A percentile compares a stretch with the other conserved stretches of the same genome.
phyloP scores from a whole-genome alignment of 2,797 vertebrate species.

The Sebastes minor region DNA sequence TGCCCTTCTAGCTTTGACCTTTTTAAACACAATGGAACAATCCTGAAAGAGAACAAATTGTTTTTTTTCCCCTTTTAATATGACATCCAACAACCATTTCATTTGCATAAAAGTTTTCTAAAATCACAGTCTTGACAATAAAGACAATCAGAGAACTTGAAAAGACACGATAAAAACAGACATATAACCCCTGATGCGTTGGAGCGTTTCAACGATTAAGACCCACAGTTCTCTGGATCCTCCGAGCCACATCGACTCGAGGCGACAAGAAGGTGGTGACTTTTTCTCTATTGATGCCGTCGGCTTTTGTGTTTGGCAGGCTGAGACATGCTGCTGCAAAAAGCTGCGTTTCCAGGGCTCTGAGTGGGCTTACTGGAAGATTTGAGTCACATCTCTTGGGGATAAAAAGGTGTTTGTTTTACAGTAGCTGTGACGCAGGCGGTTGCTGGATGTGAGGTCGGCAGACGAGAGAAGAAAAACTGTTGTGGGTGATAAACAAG shows the following conservation, averaged over 20 bases:
- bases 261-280: constrained; percentile 25
- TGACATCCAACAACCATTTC: not conserved
- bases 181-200: not conserved
- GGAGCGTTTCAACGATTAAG: not conserved
- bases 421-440: constrained; percentile 61
- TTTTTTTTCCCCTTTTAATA: not conserved
- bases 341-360: constrained; percentile 66
- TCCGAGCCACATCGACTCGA: not conserved
- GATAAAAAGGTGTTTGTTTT: constrained; percentile 72
- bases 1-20: not conserved
- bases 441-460: constrained; percentile 49
- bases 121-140: not conserved
- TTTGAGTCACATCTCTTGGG: constrained; percentile 60
- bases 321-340: constrained; percentile 54
- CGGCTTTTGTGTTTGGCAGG: constrained; percentile 49
- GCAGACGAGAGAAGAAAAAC: not conserved
- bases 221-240: not conserved
- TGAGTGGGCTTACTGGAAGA: constrained; percentile 55
- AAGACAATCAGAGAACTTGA: not conserved
- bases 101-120: not conserved
- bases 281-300: constrained; percentile 21
- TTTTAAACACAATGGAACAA: constrained; percentile 19
- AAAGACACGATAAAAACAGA: not conserved
- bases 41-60: not conserved
- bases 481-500: constrained; percentile 20